Evolutionary conservation across 2,113 vertebrate genomes (phyloP), one percentile per base, ranked within the genome.

Genomic region (Leptocoma aspasia): DNA sequence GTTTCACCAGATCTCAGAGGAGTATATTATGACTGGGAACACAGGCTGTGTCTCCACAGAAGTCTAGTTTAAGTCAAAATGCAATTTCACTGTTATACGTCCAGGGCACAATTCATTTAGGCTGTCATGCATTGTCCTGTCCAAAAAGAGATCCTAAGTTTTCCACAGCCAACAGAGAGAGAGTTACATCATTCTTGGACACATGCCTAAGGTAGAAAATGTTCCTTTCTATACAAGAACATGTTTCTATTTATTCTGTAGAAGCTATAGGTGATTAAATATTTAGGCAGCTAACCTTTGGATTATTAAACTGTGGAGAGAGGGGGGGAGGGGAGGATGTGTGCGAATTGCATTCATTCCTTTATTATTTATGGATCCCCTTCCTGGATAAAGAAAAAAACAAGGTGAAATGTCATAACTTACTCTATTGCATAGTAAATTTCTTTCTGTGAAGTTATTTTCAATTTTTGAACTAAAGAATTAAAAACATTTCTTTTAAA

Each of bases 271-370:
- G 14, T 65, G 28, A 70, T 86, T 82, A 94, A 92, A 86, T 89
- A 94, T 89, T 91, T 86, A 89, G 59, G 22, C 15, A 84, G 45
- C 30, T 94, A 95, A 85, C 47, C n/a, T 91, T 73, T 86, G 42
- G 54, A 83, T 86, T 76, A 89, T 69, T 89, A 86, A 83, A 77
- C 21, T 17, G 10, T 13, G 10, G 8, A 9, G 17, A 15, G 11
- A 9, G 8, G 3, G 2, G 3, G 13, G 9, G 4, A 61, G 35
- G 21, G 18, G 3, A 47, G 11, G n/a, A 63, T 19, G 4, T 33
- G 7, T 63, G 33, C 0, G 3, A 10, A 4, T 88, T 70, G 15
- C 15, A 61, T 63, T 93, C 5, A 13, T 89, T 30, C 71, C 42
- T 81, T 81, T 63, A 83, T 52, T 64, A 72, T 86, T 83, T 86